These are phyloP conservation scores for Luscinia megarhynchos DNA, from an alignment of 2,797 vertebrate genomes.

Conservation along the genomic window DNA sequence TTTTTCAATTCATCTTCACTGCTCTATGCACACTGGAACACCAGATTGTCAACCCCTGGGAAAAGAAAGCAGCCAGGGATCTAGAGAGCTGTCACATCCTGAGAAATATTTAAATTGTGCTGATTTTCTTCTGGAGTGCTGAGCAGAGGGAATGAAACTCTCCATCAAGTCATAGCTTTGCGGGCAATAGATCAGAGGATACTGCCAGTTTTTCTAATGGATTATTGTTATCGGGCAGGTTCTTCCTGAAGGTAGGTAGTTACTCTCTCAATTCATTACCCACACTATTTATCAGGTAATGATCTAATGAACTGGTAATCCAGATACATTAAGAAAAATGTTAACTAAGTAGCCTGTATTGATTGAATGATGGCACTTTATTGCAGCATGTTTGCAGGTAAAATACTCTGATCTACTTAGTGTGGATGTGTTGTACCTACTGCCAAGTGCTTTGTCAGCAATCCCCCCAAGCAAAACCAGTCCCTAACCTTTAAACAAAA, in stretches of 20 bases:
- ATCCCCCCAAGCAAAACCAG: not conserved
- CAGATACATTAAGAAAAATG: slow-evolving; percentile 65
- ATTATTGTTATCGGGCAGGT: slow-evolving; percentile 81
- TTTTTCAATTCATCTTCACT: slow-evolving; percentile 81
- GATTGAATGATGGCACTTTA: slow-evolving; percentile 73
- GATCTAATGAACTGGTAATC: slow-evolving; percentile 74
- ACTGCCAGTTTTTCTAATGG: slow-evolving; percentile 82
- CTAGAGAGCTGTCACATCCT: slow-evolving; percentile 79
- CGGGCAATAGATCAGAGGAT: slow-evolving; percentile 82
- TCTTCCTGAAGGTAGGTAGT: slow-evolving; percentile 82
- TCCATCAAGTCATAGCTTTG: slow-evolving; percentile 81
- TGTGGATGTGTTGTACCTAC: slow-evolving; percentile 46
- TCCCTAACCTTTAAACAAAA: not conserved
- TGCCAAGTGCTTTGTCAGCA: slow-evolving; percentile 76
- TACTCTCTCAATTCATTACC: slow-evolving; percentile 78
- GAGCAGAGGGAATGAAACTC: slow-evolving; percentile 83
- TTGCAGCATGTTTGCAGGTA: slow-evolving; percentile 74
- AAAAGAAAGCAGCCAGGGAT: slow-evolving; percentile 78
- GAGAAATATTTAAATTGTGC: slow-evolving; percentile 82
- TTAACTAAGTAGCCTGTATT: slow-evolving; percentile 70
- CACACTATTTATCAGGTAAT: slow-evolving; percentile 74
- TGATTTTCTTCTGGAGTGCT: slow-evolving; percentile 83
- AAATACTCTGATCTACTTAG: slow-evolving; percentile 68
- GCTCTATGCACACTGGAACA: slow-evolving; percentile 77
- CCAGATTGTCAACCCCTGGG: slow-evolving; percentile 79